A percentile compares a stretch with the other conserved stretches of the same genome.
Evolutionary conservation across 2,888 invertebrate genomes (phyloP).

Genomic region (Volucella zonaria): DNA sequence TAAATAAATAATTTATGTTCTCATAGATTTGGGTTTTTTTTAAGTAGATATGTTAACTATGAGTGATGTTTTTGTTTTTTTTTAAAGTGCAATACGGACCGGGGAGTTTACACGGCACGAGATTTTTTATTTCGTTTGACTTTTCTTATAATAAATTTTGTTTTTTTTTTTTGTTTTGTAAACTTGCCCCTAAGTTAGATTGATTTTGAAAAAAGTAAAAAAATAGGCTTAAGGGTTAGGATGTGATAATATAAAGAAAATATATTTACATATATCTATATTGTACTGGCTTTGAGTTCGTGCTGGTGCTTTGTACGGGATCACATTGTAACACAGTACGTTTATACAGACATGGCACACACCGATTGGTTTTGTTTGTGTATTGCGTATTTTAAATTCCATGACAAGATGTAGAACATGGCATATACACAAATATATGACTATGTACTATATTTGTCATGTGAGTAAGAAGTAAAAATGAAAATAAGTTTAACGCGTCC

Average conservation of each 20-base stretch:
- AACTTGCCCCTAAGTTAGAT: slow-evolving; percentile 29
- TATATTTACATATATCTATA: slow-evolving; percentile 31
- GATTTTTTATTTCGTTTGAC: slow-evolving; percentile 50
- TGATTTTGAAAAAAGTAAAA: background rate
- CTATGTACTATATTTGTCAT: slow-evolving; percentile 73
- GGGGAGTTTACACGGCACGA: slow-evolving; percentile 68
- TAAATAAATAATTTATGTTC: background rate
- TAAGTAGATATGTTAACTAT: slow-evolving; percentile 3
- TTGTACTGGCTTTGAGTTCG: slow-evolving; percentile 73
- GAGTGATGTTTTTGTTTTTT: slow-evolving; percentile 30
- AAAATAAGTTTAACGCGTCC: slow-evolving; percentile 16
- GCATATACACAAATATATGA: slow-evolving; percentile 71
- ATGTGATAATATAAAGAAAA: slow-evolving; percentile 15
- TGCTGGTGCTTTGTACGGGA: slow-evolving; percentile 74
- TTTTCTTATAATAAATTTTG: slow-evolving; percentile 28
- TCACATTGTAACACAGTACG: slow-evolving; percentile 70
- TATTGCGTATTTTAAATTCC: slow-evolving; percentile 65
- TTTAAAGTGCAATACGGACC: slow-evolving; percentile 58
- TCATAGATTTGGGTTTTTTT: slow-evolving; percentile 5
- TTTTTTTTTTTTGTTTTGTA: slow-evolving; percentile 15
- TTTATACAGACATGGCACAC: slow-evolving; percentile 71
- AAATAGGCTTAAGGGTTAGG: slow-evolving; percentile 38
- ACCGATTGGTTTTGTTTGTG: slow-evolving; percentile 71
- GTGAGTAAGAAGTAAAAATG: slow-evolving; percentile 25
- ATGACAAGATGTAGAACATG: slow-evolving; percentile 69